Evolutionary conservation across 2,797 vertebrate species (phyloP), one percentile per base, ranked within the genome.

Genomic region (Eptatretus atami): DNA sequence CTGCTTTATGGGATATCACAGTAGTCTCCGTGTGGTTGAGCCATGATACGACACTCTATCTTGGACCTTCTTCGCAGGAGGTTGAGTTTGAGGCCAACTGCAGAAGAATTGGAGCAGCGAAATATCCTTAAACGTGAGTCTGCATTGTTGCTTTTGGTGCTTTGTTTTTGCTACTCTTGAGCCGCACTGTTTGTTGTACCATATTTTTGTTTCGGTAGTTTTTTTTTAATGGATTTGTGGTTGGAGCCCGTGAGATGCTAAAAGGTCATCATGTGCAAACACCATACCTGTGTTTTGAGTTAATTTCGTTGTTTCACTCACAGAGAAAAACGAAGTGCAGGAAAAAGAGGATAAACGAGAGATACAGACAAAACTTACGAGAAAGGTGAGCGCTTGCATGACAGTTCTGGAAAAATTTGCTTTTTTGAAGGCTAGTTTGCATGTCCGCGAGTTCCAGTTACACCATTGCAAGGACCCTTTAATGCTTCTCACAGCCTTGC

Each of bases 71-170:
- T 96, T 74, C 84, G 90, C 78, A 96, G 90, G 81, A 82, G 90
- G 71, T 79, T 95, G 74, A 96, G 88, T 79, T 86, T 94, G 75
- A 82, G 90, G 73, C 90, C 90, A 3, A 84, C 84, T 2, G 84
- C 87, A 72, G 88, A 96, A 71, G 90, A 96, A 73, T 79, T 96
- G 71, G 90, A 96, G 78, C 84, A 87, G 71, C 78, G 90, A 64
- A 96, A 96, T 74, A 96, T 96, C 71, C 71, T 96, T 65, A 94
- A 94, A 73, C 88, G 90, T 95, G 70, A 96, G 88, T 90, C 73
- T 25, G 31, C 31, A 5, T 44, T 44, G 31, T 44, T 44, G 31
- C 2, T 44, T 4, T 44, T 44, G 31, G 31, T 44, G 31, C 4
- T 44, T 44, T 44, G 31, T 44, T 44, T 44, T 44, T 8, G 31